phyloP scores from a whole-genome alignment of 2,113 vertebrate species.

The Labrus mixtus region DNA sequence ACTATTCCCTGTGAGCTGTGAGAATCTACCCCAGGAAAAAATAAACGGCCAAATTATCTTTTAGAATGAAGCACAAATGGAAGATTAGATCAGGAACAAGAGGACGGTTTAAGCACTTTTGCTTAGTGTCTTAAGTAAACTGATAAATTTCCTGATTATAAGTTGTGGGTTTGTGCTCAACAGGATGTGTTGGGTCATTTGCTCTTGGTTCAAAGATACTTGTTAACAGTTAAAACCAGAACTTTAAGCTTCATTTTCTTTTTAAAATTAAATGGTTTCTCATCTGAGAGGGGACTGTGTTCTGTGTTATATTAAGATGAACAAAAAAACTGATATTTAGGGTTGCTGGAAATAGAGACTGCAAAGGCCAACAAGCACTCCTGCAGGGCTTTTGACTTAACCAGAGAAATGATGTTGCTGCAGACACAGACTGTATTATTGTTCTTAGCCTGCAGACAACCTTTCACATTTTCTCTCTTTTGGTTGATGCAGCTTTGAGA shows the following conservation, averaged over 20 bases:
- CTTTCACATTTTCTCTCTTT: conserved; percentile 75
- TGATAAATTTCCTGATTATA: conserved; percentile 8
- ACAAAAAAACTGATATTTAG: conserved; percentile 35
- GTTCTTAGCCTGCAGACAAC: conserved; percentile 75
- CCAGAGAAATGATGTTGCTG: conserved; percentile 69
- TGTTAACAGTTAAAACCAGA: conserved; percentile 27
- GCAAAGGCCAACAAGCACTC: conserved; percentile 57
- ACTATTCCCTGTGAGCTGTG: conserved; percentile 10
- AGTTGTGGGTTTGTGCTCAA: conserved; percentile 34
- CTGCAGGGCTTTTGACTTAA: conserved; percentile 67
- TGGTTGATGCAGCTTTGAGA: conserved; percentile 72
- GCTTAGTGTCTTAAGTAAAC: not conserved
- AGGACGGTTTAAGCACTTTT: not conserved
- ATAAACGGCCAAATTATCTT: conserved; percentile 13
- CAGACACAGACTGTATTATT: conserved; percentile 76
- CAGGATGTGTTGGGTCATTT: conserved; percentile 27
- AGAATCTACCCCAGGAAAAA: not conserved
- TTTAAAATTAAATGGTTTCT: not conserved
- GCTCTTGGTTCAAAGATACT: conserved; percentile 18
- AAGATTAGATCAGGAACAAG: conserved; percentile 19
- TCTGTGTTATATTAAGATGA: conserved; percentile 41
- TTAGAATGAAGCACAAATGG: conserved; percentile 15
- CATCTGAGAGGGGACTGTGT: conserved; percentile 42
- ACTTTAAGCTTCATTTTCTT: conserved; percentile 2
- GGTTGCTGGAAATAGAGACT: conserved; percentile 38